These are phyloP conservation scores for Eulemur rufifrons DNA, from an alignment of 2,113 vertebrate species.

Conservation along the genomic window DNA sequence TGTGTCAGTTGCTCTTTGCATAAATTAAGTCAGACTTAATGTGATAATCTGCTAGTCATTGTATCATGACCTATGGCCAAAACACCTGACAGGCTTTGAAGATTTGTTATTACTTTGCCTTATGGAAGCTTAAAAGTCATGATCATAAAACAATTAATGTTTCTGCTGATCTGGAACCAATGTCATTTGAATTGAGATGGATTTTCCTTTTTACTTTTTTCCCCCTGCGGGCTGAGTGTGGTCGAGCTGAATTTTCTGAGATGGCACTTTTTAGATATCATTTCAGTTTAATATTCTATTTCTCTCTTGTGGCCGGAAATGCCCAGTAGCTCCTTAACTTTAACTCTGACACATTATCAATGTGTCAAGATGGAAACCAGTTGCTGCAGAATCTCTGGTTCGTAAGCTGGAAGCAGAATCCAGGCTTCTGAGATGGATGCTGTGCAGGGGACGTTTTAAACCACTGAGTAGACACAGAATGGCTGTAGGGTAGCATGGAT, in stretches of 20 bases:
- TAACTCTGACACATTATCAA: neutral
- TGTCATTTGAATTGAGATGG: slow-evolving; percentile 52
- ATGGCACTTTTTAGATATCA: slow-evolving; percentile 12
- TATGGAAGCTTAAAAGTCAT: slow-evolving; percentile 59
- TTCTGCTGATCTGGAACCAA: slow-evolving; percentile 71
- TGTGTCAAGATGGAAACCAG: neutral
- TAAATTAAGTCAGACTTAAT: slow-evolving; percentile 14
- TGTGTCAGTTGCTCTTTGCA: neutral
- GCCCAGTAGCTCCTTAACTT: neutral
- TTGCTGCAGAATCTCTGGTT: neutral
- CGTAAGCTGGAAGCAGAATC: neutral
- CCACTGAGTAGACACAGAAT: too few relatives aligned
- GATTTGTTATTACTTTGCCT: slow-evolving; percentile 60
- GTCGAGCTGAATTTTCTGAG: slow-evolving; percentile 25
- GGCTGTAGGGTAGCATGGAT: too few relatives aligned
- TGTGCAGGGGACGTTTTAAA: too few relatives aligned
- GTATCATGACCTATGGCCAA: neutral
- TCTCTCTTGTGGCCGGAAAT: slow-evolving; percentile 10
- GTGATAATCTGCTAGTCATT: neutral
- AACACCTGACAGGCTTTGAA: slow-evolving; percentile 38
- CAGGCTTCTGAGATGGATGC: neutral
- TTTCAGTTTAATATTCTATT: neutral
- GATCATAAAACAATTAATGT: slow-evolving; percentile 67
- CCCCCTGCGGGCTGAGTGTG: neutral
- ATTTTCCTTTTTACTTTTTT: neutral